Conservation (phyloP, 1,140 invertebrate species). For the Mizuhopecten yessoensis region DNA sequence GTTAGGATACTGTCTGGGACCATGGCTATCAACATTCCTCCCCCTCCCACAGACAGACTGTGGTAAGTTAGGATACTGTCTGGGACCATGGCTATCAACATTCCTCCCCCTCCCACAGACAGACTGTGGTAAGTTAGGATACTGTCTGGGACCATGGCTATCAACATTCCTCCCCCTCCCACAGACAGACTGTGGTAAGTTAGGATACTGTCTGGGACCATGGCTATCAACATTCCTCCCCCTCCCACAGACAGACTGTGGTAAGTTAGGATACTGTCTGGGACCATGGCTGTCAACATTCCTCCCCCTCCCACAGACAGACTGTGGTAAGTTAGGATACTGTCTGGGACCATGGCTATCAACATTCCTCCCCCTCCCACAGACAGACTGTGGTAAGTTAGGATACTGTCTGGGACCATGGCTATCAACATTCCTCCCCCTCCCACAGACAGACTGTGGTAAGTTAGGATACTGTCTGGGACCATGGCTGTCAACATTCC, state of each 20-base stretch:
- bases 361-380: slow-evolving; percentile 97
- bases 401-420: slow-evolving; percentile 91
- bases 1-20: slow-evolving; percentile 92
- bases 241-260: slow-evolving; percentile 95
- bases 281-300: slow-evolving; percentile 94
- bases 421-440: slow-evolving; percentile 97
- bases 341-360: slow-evolving; percentile 86
- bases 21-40: slow-evolving; percentile 95
- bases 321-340: slow-evolving; percentile 87
- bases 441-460: slow-evolving; percentile 96
- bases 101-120: too few relatives aligned
- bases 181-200: slow-evolving; percentile 94
- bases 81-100: slow-evolving; percentile 67
- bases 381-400: slow-evolving; percentile 94
- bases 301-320: slow-evolving; percentile 91
- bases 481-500: too few relatives aligned
- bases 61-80: slow-evolving; percentile 86
- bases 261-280: slow-evolving; percentile 92
- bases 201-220: slow-evolving; percentile 72
- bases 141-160: slow-evolving; percentile 91
- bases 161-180: slow-evolving; percentile 98
- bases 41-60: slow-evolving; percentile 95
- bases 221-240: slow-evolving; percentile 96
- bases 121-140: slow-evolving; percentile 93
- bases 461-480: slow-evolving; percentile 81